Evolutionary conservation across 2,888 invertebrate species (phyloP).

Genomic region (Hypercompe scribonia): DNA sequence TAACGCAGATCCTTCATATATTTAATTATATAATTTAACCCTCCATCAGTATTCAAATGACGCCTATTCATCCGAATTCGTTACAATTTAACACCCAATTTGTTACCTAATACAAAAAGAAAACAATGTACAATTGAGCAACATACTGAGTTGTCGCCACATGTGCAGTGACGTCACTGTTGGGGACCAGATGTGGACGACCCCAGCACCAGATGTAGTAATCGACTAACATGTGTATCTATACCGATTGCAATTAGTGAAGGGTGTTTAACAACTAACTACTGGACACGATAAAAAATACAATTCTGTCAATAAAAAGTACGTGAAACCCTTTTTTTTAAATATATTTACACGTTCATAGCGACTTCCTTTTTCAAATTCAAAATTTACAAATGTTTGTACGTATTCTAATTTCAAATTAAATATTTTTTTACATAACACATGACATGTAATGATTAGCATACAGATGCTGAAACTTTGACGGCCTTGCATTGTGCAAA

Average conservation of each 20-base stretch:
- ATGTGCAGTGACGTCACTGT: slow-evolving; percentile 77
- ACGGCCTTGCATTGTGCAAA: background rate
- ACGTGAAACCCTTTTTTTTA: too few relatives aligned
- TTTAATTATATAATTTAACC: background rate
- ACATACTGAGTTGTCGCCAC: slow-evolving; percentile 73
- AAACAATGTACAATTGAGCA: slow-evolving; percentile 57
- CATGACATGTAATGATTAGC: slow-evolving; percentile 1
- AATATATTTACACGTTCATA: too few relatives aligned
- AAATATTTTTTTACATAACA: background rate
- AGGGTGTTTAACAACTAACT: slow-evolving; percentile 55
- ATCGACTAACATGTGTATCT: slow-evolving; percentile 80
- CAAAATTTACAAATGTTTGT: background rate
- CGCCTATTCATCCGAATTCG: background rate
- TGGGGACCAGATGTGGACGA: slow-evolving; percentile 75
- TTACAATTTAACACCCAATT: slow-evolving; percentile 40
- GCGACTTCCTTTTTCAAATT: background rate
- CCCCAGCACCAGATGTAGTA: slow-evolving; percentile 69
- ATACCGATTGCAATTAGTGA: slow-evolving; percentile 58
- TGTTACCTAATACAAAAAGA: slow-evolving; percentile 42
- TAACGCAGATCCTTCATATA: background rate
- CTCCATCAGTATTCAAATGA: background rate
- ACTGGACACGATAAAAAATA: slow-evolving; percentile 29
- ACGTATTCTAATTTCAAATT: background rate
- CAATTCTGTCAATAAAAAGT: background rate
- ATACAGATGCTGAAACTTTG: background rate